Conservation (phyloP, 1,140 invertebrate genomes). For the Bombus pascuorum region DNA sequence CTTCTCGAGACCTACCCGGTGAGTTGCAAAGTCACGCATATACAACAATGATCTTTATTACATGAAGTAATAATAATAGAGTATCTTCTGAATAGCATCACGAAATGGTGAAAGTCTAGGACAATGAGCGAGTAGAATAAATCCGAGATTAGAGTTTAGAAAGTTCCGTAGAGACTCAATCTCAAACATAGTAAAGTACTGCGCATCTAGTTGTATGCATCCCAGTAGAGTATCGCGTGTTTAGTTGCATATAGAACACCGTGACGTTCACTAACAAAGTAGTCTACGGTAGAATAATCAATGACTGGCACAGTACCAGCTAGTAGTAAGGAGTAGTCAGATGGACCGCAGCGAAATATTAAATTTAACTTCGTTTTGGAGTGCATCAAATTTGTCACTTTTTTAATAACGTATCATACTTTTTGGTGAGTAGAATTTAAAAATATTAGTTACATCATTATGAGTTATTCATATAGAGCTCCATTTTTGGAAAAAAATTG, state of each 20-base stretch:
- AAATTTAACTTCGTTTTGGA: not conserved
- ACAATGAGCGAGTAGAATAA: too few species aligned
- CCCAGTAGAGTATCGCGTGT: not conserved
- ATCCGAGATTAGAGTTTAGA: not conserved
- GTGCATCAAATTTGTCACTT: too few species aligned
- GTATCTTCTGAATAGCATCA: constrained; percentile 1
- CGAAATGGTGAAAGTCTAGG: not conserved
- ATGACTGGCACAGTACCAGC: not conserved
- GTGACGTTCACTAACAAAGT: too few species aligned
- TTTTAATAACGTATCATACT: too few species aligned
- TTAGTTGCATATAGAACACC: not conserved
- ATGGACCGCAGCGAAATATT: not conserved
- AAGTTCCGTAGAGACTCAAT: not conserved
- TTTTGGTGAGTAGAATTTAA: too few species aligned
- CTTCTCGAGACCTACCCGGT: not conserved
- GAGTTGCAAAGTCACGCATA: not conserved
- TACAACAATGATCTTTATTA: constrained; percentile 23
- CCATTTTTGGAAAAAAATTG: too few species aligned
- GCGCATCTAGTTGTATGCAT: not conserved
- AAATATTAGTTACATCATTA: too few species aligned
- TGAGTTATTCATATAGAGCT: too few species aligned
- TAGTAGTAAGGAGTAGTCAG: not conserved
- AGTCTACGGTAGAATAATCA: not conserved
- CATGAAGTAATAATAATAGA: constrained; percentile 9
- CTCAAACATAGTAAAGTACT: not conserved